Evolutionary conservation across 2,113 vertebrate species (phyloP), one percentile per base, ranked within the genome.

Genomic region (Cervus canadensis): DNA sequence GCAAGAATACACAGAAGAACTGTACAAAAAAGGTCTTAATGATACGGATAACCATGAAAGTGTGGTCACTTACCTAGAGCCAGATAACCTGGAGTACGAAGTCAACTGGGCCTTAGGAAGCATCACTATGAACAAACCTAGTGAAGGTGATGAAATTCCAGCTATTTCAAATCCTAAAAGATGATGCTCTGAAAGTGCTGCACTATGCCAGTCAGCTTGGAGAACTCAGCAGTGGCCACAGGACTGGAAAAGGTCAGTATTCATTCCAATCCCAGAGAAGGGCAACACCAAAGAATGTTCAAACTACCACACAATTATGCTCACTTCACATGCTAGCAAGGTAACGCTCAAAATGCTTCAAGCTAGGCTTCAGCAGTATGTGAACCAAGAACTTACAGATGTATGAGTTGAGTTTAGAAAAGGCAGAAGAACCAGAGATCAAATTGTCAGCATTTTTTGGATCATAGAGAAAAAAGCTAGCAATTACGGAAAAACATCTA

Each of bases 261-360:
- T 71, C 64, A 71, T 36, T 23, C 9, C 64, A 71, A 21, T 6
- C 19, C n/a, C 64, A 71, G 64, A 71, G 64, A 23, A 36, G 19
- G n/a, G n/a, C 19, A 0, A 36, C 9, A 12, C n/a, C n/a, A 36
- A 11, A 36, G 19, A 36, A 23, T 36, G 64, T 12, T 71, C 64
- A 71, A 23, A 11, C n/a, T 36, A 3, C n/a, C 0, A 19, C 4
- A 36, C 64, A 71, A 11, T 0, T 36, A 19, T 12, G 19, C n/a
- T 71, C 64, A 36, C 64, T 36, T 36, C n/a, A 36, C 64, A 11
- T 3, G n/a, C 19, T 36, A 23, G n/a, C 9, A 71, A 12, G 17
- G 64, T 5, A 23, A 36, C 1, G 19, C n/a, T 36, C n/a, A 36
- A 11, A 36, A 36, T 12, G 19, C 64, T 36, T 1, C n/a, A 36